Percentiles rank a stretch among this genome's conserved stretches.
Conservation (phyloP, 2,888 invertebrate genomes). For the Melanargia galathea region DNA sequence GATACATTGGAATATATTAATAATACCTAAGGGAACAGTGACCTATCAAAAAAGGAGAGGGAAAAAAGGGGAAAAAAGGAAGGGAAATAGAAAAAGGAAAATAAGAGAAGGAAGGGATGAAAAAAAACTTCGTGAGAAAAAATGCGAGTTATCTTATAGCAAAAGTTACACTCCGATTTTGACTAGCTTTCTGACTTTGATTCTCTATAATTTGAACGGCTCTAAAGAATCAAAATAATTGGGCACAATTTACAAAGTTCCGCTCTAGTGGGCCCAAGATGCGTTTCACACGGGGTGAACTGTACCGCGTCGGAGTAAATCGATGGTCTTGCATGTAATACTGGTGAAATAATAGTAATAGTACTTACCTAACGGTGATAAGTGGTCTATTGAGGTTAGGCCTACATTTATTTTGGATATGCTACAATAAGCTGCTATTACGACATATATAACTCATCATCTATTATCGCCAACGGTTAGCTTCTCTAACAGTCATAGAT, state of each 20-base stretch:
- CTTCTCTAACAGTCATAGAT: no score
- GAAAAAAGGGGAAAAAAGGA: no score
- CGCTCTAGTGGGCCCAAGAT: conserved; percentile 34
- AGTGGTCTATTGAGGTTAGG: conserved; percentile 14
- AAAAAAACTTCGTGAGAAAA: no score
- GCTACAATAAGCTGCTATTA: background rate
- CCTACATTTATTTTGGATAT: background rate
- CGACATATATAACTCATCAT: no score
- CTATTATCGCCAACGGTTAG: no score
- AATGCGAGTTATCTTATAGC: no score
- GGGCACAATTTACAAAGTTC: conserved; percentile 27
- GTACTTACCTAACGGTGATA: background rate
- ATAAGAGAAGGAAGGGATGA: no score
- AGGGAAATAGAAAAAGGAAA: no score
- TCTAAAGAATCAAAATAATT: conserved; percentile 16
- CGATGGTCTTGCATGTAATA: conserved; percentile 13
- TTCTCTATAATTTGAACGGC: background rate
- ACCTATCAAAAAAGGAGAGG: no score
- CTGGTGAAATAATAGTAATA: conserved; percentile 6
- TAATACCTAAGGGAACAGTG: no score
- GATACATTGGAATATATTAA: no score
- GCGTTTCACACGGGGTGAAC: conserved; percentile 39
- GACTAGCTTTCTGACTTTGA: background rate
- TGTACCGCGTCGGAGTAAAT: conserved; percentile 34
- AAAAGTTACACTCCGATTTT: background rate